Evolutionary conservation across 2,797 vertebrate genomes (phyloP).

Genomic region (Crocidura indochinensis): DNA sequence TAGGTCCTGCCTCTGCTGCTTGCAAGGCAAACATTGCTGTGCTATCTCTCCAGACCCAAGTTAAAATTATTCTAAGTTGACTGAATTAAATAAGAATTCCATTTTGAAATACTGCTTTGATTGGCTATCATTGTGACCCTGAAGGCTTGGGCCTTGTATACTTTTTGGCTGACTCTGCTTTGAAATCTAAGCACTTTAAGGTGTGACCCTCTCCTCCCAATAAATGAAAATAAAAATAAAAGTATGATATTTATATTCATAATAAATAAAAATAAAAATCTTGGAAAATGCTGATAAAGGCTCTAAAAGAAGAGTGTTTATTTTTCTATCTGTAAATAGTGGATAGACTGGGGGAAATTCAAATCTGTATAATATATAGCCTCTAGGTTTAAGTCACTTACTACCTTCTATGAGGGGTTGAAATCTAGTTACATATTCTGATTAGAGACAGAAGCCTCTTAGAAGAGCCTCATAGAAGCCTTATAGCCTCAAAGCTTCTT

Average conservation of each 20-base stretch:
- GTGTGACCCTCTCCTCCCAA: neutral
- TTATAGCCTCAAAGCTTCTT: too few relatives aligned
- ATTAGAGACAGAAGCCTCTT: neutral
- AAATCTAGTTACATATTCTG: neutral
- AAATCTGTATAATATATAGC: neutral
- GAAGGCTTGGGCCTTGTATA: neutral
- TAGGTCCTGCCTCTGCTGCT: too few relatives aligned
- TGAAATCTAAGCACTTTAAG: neutral
- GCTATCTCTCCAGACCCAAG: too few relatives aligned
- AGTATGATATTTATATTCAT: neutral
- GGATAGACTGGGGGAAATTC: neutral
- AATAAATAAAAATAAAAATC: too few relatives aligned
- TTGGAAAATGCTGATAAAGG: too few relatives aligned
- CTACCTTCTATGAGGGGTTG: neutral
- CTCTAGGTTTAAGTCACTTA: neutral
- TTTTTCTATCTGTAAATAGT: neutral
- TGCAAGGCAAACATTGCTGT: too few relatives aligned
- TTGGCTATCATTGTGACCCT: conserved; percentile 10
- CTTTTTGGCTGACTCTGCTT: neutral
- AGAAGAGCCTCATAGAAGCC: too few relatives aligned
- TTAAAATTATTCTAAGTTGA: neutral
- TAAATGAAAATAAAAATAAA: neutral
- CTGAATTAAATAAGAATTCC: neutral
- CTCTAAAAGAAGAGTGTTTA: neutral
- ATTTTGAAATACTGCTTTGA: neutral